phyloP scores from a whole-genome alignment of 1,140 invertebrate genomes.

The Gyrodactylus bullatarudis region DNA sequence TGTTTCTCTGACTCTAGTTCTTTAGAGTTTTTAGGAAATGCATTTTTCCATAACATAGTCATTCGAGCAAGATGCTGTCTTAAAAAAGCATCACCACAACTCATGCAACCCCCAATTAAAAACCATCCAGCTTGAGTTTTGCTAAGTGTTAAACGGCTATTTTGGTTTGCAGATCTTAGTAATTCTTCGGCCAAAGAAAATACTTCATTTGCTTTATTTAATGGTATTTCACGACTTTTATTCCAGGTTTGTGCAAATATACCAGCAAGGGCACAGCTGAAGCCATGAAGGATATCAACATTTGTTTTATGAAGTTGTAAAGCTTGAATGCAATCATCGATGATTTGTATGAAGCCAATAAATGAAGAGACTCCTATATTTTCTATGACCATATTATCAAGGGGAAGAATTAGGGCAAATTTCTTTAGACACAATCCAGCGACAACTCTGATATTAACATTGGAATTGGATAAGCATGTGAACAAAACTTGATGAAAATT shows the following conservation, averaged over 20 bases:
- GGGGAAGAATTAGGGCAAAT: background rate
- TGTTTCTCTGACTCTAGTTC: constrained; percentile 84
- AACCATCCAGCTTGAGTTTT: constrained; percentile 86
- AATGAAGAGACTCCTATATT: background rate
- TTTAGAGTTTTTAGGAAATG: constrained; percentile 68
- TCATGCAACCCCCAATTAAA: constrained; percentile 75
- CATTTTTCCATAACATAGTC: constrained; percentile 75
- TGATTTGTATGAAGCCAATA: background rate
- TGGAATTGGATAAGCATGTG: background rate
- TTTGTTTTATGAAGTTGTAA: background rate
- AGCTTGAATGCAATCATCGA: background rate
- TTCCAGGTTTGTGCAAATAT: background rate
- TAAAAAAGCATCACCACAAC: constrained; percentile 52
- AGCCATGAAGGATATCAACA: background rate
- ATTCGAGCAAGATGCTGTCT: constrained; percentile 35
- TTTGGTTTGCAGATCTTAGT: constrained; percentile 72
- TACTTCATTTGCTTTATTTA: background rate
- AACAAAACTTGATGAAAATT: background rate
- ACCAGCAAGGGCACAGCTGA: background rate
- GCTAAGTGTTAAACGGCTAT: constrained; percentile 60
- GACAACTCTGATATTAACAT: background rate
- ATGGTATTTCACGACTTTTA: background rate
- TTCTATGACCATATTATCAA: background rate
- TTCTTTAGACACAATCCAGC: background rate
- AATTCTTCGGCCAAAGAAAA: constrained; percentile 88